Base-by-base conservation (phyloP, 2,888 invertebrate genomes). In the Julus scanicus region DNA sequence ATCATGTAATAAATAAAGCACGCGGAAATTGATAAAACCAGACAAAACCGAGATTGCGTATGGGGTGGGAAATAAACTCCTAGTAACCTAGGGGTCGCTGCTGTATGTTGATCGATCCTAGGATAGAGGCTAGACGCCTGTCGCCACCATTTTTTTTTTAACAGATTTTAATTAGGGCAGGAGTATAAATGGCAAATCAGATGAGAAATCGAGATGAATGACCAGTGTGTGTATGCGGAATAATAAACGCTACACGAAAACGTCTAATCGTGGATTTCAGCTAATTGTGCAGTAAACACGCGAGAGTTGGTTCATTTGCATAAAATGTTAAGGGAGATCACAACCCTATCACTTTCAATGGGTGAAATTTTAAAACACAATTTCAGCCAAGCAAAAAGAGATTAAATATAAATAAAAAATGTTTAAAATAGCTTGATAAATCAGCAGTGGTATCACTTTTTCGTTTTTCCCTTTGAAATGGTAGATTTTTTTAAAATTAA, bases 11-110 rank as follows among this genome's bases (percentile, higher is more conserved):
- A 71, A 71, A 71, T 71, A 71, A 71, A 71, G 71, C 71, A 71
- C 11, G 71, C 71, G 71, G 71, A 71, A 71, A 71, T 71, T 71
- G 71, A 71, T 71, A 71, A 71, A 71, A 71, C 29, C 71, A 29
- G 71, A 71, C 71, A n/a, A 29, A 71, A 29, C 71, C 71, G 71
- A 71, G 71, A 71, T 71, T 71, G 71, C n/a, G 71, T 6, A n/a
- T 8, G 63, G 20, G 44, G 44, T 44, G 44, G 44, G 8, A 44
- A 44, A 44, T 44, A 44, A 8, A 44, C 8, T 1, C 5, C 5
- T 1, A 44, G 44, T 5, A 15, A 63, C n/a, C 2, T 71, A 20
- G 63, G 63, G 63, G 20, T 4, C 63, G 63, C n/a, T n/a, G 63
- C 63, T 44, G 44, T 20, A 63, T 29, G 29, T 4, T 20, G 20